phyloP scores from a whole-genome alignment of 2,888 invertebrate species.

The Tortricodes alternella region DNA sequence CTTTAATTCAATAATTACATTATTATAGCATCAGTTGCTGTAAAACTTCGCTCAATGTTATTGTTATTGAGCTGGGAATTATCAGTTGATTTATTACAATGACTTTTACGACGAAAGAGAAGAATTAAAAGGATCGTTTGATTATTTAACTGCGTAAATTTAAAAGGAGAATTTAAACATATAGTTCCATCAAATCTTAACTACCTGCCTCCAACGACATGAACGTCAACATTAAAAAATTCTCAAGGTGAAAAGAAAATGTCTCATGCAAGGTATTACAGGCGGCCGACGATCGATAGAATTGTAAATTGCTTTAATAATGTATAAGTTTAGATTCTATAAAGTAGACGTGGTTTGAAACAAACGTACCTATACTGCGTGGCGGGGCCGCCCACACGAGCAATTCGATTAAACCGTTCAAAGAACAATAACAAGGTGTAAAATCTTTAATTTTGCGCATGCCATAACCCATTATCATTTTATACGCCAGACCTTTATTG shows the following conservation, averaged over 20 bases:
- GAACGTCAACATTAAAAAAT: conserved; percentile 52
- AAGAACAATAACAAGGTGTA: conserved; percentile 52
- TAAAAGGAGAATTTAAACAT: conserved; percentile 18
- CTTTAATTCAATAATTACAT: conserved; percentile 2
- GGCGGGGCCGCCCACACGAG: conserved; percentile 39
- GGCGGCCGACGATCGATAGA: conserved; percentile 63
- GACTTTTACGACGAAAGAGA: conserved; percentile 12
- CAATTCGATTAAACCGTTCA: conserved; percentile 47
- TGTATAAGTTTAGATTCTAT: conserved; percentile 46
- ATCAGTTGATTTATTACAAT: conserved; percentile 9
- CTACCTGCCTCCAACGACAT: conserved; percentile 47
- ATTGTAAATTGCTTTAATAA: conserved; percentile 70
- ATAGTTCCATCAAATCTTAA: conserved; percentile 39
- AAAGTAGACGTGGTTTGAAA: conserved; percentile 27
- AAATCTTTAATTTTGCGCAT: conserved; percentile 71
- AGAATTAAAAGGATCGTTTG: conserved; percentile 10
- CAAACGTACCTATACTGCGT: conserved; percentile 5
- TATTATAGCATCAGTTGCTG: conserved; percentile 5
- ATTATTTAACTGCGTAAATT: conserved; percentile 14
- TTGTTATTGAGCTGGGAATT: conserved; percentile 11
- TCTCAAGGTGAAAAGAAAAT: conserved; percentile 71
- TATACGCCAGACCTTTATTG: conserved; percentile 45
- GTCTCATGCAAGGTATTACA: conserved; percentile 64
- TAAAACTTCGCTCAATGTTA: conserved; percentile 9
- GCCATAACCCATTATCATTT: conserved; percentile 52